phyloP scores from a whole-genome alignment of 2,888 invertebrate species.

The Caenorhabditis virilis region DNA sequence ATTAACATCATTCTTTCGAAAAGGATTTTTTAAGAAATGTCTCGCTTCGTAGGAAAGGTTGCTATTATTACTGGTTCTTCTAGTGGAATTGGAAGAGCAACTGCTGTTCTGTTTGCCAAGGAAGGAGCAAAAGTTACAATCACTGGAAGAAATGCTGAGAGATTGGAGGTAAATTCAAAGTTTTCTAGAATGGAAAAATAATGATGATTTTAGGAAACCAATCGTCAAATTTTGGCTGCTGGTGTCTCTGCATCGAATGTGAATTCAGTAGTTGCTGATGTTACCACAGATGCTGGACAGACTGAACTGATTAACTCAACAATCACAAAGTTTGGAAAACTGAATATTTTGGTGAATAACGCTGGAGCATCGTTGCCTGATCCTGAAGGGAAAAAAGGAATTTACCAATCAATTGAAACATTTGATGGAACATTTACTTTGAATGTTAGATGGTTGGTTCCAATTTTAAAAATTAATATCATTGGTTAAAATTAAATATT shows the following conservation, averaged over 20 bases:
- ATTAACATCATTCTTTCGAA: no score
- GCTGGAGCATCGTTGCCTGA: conserved; percentile 17
- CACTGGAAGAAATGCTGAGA: conserved; percentile 30
- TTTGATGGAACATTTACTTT: conserved; percentile 8
- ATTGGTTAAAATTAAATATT: no score
- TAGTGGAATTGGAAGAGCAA: conserved; percentile 40
- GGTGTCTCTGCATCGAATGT: conserved; percentile 11
- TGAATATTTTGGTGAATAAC: conserved; percentile 25
- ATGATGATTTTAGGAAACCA: conserved; percentile 8
- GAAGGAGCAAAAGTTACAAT: conserved; percentile 45
- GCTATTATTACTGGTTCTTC: conserved; percentile 22
- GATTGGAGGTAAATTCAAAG: conserved; percentile 27
- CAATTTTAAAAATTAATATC: conserved; percentile 12
- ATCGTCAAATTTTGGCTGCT: conserved; percentile 13
- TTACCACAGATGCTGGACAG: conserved; percentile 10
- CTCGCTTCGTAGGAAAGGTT: conserved; percentile 1
- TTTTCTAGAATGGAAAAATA: not conserved
- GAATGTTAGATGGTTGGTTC: conserved; percentile 15
- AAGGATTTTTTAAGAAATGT: no score
- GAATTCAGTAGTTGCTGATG: conserved; percentile 13
- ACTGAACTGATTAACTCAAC: conserved; percentile 12
- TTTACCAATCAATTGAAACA: conserved; percentile 5
- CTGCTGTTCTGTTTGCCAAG: conserved; percentile 29
- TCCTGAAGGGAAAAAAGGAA: conserved; percentile 7
- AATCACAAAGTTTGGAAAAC: conserved; percentile 14